Evolutionary conservation across 37 sponge, comb jelly and placozoan species (phyloP).

Genomic region (Beroe ovata): DNA sequence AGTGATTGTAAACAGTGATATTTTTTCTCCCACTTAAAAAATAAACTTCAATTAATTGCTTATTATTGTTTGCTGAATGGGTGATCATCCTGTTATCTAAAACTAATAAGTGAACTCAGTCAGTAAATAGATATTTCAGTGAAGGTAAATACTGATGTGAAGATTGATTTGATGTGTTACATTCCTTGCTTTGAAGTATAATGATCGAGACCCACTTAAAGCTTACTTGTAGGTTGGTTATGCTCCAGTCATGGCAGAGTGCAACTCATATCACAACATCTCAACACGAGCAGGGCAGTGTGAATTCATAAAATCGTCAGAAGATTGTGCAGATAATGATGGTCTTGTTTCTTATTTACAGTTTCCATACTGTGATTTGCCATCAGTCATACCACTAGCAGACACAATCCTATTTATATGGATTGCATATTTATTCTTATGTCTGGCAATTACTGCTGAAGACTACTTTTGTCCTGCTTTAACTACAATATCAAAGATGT

Average conservation of each 20-base stretch:
- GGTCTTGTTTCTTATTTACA: conserved; percentile 82
- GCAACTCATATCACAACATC: not conserved
- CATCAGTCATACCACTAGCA: conserved; percentile 79
- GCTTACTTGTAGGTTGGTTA: too few species aligned
- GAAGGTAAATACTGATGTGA: too few species aligned
- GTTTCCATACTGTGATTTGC: conserved; percentile 85
- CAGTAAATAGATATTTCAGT: too few species aligned
- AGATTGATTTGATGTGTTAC: too few species aligned
- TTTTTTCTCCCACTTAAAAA: too few species aligned
- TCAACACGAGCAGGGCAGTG: conserved; percentile 58
- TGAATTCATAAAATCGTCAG: conserved; percentile 72
- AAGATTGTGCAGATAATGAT: conserved; percentile 74
- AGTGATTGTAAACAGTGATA: too few species aligned
- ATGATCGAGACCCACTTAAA: too few species aligned
- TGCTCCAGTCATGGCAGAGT: conserved; percentile 18
- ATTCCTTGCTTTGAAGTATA: too few species aligned
- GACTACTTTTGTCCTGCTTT: conserved; percentile 97
- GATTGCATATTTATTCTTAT: conserved; percentile 85
- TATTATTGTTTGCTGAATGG: too few species aligned
- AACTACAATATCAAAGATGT: conserved; percentile 83
- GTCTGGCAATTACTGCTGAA: conserved; percentile 91
- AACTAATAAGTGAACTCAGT: too few species aligned
- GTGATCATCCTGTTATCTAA: too few species aligned
- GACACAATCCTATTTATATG: conserved; percentile 86
- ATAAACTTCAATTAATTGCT: too few species aligned